Conservation (phyloP, 1,140 invertebrate species). For the Dreissena rostriformis region DNA sequence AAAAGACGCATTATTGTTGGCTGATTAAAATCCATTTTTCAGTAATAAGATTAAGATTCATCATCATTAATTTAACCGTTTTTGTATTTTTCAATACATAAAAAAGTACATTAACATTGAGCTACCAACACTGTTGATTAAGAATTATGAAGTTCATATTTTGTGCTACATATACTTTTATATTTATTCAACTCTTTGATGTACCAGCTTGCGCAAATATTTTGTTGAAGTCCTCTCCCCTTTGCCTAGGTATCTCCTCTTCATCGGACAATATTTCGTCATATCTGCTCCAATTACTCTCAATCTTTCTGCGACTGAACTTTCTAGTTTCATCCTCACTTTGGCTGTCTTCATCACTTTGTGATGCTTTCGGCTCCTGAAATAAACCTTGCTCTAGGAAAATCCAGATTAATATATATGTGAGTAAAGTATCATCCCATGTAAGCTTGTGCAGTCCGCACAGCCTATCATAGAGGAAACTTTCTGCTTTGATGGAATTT, state of each 20-base stretch:
- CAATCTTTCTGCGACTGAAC: constrained; percentile 56
- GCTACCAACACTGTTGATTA: too few relatives aligned
- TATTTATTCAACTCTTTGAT: not conserved
- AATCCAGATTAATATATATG: not conserved
- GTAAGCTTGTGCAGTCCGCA: not conserved
- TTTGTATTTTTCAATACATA: too few relatives aligned
- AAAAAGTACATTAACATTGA: too few relatives aligned
- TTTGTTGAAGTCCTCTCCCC: constrained; percentile 64
- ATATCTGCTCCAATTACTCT: constrained; percentile 68
- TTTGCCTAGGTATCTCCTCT: constrained; percentile 36
- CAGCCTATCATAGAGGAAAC: not conserved
- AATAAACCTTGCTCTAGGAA: not conserved
- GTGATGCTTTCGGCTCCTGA: not conserved
- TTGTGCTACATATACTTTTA: too few relatives aligned
- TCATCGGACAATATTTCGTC: constrained; percentile 41
- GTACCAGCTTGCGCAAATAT: constrained; percentile 61
- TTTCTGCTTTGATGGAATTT: not conserved
- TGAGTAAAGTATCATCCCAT: not conserved
- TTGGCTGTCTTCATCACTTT: not conserved
- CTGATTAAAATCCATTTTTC: too few relatives aligned
- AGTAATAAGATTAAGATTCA: too few relatives aligned
- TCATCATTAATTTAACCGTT: too few relatives aligned
- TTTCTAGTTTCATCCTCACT: constrained; percentile 25
- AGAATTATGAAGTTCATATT: too few relatives aligned
- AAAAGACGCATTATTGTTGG: too few relatives aligned